Conservation (phyloP, 2,113 vertebrate species). For the Psittacula cyanocephala region DNA sequence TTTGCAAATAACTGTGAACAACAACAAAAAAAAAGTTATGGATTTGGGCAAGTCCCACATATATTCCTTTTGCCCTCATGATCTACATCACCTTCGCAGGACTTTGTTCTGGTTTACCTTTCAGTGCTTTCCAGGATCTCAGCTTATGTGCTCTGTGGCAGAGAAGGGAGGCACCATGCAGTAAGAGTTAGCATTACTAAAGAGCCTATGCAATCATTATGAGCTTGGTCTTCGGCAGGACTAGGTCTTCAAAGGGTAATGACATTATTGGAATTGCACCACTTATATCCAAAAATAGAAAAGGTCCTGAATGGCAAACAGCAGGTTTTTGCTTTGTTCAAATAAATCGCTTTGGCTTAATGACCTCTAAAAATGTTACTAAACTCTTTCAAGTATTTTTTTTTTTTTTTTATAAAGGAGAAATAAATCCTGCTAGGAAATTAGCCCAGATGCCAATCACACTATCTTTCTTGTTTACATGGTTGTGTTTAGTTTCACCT, state of each 20-base stretch:
- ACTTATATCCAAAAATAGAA: neutral
- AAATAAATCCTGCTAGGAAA: neutral
- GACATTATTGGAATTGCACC: neutral
- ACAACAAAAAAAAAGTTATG: neutral
- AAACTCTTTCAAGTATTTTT: neutral
- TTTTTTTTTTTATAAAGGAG: neutral
- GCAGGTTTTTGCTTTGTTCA: neutral
- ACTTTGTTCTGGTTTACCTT: neutral
- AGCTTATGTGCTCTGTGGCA: neutral
- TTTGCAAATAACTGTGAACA: neutral
- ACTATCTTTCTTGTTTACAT: neutral
- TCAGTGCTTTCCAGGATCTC: neutral
- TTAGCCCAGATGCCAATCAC: neutral
- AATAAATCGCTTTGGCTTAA: neutral
- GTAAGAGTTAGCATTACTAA: neutral
- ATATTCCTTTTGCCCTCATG: neutral
- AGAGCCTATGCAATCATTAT: rapidly evolving
- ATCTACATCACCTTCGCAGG: neutral
- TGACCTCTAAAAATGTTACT: neutral
- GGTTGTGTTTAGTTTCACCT: neutral
- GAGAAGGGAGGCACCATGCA: neutral
- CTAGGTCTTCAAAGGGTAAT: neutral
- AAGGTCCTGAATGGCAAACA: neutral
- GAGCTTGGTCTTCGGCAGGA: neutral
- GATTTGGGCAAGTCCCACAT: neutral